A percentile compares a stretch with the other conserved stretches of the same genome.
Conservation (phyloP, 2,888 invertebrate species). For the Eupithecia dodoneata region DNA sequence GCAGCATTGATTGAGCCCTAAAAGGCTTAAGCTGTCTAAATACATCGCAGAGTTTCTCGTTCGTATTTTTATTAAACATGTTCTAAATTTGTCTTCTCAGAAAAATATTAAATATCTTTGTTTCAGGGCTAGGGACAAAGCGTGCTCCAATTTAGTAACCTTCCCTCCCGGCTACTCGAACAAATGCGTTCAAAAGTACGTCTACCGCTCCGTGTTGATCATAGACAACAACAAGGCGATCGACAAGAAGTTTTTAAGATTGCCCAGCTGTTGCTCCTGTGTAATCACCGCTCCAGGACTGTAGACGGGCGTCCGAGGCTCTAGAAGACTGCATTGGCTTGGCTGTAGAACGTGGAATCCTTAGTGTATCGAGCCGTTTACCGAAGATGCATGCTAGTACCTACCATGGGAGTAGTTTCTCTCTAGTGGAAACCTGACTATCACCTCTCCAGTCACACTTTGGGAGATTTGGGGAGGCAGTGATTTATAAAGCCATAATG, state of each 20-base stretch:
- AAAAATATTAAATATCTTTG: conserved; percentile 13
- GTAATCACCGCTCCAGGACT: conserved; percentile 46
- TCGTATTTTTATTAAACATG: too few relatives aligned
- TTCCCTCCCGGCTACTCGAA: conserved; percentile 79
- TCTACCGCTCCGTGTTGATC: conserved; percentile 80
- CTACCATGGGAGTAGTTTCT: neutral
- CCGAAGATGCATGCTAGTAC: neutral
- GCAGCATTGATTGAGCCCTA: too few relatives aligned
- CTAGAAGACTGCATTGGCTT: neutral
- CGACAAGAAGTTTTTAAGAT: conserved; percentile 79
- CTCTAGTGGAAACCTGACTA: neutral
- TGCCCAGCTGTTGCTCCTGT: conserved; percentile 92
- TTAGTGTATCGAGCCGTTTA: neutral
- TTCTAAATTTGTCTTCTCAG: neutral
- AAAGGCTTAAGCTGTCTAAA: too few relatives aligned
- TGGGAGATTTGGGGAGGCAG: neutral
- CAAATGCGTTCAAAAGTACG: conserved; percentile 85
- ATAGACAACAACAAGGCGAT: conserved; percentile 73
- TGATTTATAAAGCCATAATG: conserved; percentile 2
- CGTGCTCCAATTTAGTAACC: conserved; percentile 77
- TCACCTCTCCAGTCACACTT: neutral
- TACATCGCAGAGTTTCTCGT: too few relatives aligned
- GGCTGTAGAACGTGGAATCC: neutral
- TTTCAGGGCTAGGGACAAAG: conserved; percentile 71
- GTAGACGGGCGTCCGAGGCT: neutral